A percentile compares a stretch with the other conserved stretches of the same genome.
Conservation (phyloP, 2,113 vertebrate genomes). For the Vimba vimba region DNA sequence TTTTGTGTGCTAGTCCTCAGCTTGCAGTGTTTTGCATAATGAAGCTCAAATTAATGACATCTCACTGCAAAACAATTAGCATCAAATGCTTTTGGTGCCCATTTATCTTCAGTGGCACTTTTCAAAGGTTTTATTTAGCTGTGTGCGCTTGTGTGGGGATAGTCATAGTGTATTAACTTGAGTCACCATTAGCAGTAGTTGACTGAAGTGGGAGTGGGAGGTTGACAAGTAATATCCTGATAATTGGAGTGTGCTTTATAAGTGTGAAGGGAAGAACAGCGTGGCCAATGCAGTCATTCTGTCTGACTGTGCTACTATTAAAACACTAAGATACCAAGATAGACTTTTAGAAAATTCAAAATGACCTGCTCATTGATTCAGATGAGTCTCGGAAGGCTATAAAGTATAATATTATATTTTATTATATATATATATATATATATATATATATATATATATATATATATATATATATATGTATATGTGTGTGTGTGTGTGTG, state of each 20-base stretch:
- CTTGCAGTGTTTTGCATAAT: conserved; percentile 12
- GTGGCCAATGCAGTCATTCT: not conserved
- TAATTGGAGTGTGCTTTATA: conserved; percentile 40
- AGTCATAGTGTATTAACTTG: not conserved
- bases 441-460: too few relatives aligned
- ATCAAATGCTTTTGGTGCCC: conserved; percentile 3
- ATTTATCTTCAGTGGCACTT: conserved; percentile 28
- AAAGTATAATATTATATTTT: too few relatives aligned
- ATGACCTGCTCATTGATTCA: not conserved
- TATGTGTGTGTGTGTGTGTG: too few relatives aligned
- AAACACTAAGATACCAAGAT: not conserved
- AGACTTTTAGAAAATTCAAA: not conserved
- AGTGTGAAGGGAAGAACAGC: conserved; percentile 26
- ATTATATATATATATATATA: too few relatives aligned
- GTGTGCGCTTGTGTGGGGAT: not conserved
- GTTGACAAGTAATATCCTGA: conserved; percentile 15
- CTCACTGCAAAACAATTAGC: conserved; percentile 10
- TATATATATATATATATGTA: too few relatives aligned
- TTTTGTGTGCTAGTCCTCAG: too few relatives aligned
- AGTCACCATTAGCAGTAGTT: conserved; percentile 19
- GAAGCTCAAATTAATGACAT: conserved; percentile 9
- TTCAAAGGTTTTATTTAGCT: conserved; percentile 20
- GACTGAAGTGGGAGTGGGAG: not conserved
- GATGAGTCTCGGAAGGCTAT: not conserved
- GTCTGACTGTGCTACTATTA: not conserved